A percentile compares a stretch with the other conserved stretches of the same genome.
phyloP scores from a whole-genome alignment of 2,797 vertebrate species.

The Argyrosomus regius region DNA sequence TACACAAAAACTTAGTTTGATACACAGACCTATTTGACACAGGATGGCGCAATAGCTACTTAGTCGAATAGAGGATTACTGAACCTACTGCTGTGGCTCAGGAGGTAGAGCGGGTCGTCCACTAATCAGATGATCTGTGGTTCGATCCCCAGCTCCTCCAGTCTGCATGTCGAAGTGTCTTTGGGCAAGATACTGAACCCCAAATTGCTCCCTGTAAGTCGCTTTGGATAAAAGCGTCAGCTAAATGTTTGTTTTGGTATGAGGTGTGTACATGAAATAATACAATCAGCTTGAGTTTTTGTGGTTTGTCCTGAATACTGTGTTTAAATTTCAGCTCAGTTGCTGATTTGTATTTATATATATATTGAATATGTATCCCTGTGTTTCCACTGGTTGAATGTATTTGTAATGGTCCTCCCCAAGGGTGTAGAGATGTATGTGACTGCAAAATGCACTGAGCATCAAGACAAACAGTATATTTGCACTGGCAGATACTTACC shows the following conservation, averaged over 20 bases:
- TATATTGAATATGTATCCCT: background rate
- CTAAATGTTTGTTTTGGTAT: background rate
- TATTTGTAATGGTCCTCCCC: background rate
- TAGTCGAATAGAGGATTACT: background rate
- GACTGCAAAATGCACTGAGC: background rate
- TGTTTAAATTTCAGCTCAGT: background rate
- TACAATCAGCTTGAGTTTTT: background rate
- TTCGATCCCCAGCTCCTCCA: no score
- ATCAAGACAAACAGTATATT: background rate
- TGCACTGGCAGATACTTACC: constrained; percentile 83
- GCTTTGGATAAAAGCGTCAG: no score
- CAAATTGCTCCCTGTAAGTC: no score
- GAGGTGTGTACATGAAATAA: background rate
- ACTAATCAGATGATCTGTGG: no score
- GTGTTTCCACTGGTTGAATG: background rate
- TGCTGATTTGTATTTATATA: background rate
- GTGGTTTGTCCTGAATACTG: background rate
- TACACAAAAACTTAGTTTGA: background rate
- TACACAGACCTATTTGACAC: background rate
- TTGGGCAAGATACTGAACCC: no score
- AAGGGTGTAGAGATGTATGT: background rate
- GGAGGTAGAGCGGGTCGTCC: no score
- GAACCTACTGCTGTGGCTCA: no score
- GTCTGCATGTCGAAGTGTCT: no score
- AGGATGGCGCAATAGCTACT: background rate